Conservation (phyloP, 2,113 vertebrate genomes). For the Triplophysa tibetana region DNA sequence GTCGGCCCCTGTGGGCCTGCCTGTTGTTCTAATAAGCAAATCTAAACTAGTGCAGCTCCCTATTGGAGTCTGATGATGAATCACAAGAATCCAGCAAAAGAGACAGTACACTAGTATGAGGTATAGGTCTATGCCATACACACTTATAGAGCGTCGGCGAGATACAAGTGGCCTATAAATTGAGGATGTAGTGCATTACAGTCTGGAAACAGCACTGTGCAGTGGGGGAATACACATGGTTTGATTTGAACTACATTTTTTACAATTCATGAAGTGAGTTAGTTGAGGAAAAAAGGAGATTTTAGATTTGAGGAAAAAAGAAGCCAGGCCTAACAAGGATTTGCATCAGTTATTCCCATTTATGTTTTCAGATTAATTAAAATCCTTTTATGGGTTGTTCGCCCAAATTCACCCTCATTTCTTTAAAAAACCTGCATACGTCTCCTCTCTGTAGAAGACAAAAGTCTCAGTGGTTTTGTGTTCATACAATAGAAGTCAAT, state of each 20-base stretch:
- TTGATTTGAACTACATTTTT: background rate
- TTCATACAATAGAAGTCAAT: too few relatives aligned
- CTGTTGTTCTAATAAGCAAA: constrained; percentile 38
- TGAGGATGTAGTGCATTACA: background rate
- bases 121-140: background rate
- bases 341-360: too few relatives aligned
- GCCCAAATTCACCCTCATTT: too few relatives aligned
- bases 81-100: constrained; percentile 27
- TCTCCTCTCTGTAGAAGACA: too few relatives aligned
- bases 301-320: too few relatives aligned
- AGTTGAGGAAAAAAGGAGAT: too few relatives aligned
- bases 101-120: background rate
- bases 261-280: too few relatives aligned
- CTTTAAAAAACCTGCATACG: too few relatives aligned
- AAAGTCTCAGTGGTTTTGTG: too few relatives aligned
- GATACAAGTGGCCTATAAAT: background rate
- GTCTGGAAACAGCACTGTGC: background rate
- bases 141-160: background rate
- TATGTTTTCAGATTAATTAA: too few relatives aligned
- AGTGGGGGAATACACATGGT: background rate
- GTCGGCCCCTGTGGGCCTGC: constrained; percentile 36
- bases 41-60: constrained; percentile 50
- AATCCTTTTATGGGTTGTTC: too few relatives aligned
- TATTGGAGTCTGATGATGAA: constrained; percentile 45
- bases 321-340: too few relatives aligned